A percentile compares a stretch with the other conserved stretches of the same genome.
Evolutionary conservation across 2,113 vertebrate species (phyloP).

Genomic region (Stictonetta naevosa): DNA sequence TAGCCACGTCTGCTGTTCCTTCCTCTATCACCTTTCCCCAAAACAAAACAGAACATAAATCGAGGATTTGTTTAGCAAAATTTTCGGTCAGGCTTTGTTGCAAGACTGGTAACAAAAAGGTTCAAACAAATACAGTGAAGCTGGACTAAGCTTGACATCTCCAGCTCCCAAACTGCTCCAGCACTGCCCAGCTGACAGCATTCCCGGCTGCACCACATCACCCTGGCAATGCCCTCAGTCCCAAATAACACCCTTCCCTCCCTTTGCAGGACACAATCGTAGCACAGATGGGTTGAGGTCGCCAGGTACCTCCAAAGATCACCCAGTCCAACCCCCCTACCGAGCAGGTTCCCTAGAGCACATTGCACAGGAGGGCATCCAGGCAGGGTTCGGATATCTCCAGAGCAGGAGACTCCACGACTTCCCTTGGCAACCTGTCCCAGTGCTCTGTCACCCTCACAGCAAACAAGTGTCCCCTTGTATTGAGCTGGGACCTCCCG

Average conservation of each 20-base stretch:
- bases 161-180: background rate
- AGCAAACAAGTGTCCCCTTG: too few species aligned
- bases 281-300: too few species aligned
- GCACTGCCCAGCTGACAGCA: accelerated
- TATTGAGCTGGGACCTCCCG: too few species aligned
- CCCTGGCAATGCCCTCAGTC: background rate
- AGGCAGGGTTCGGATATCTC: too few species aligned
- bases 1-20: background rate
- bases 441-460: too few species aligned
- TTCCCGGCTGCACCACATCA: background rate
- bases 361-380: too few species aligned
- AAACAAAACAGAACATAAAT: background rate
- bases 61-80: background rate
- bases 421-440: too few species aligned
- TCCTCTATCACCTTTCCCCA: background rate
- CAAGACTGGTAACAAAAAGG: background rate
- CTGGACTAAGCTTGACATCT: background rate
- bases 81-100: background rate
- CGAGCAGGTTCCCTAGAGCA: too few species aligned
- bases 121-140: background rate
- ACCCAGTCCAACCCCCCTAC: too few species aligned
- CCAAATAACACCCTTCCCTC: background rate
- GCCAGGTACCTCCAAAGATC: too few species aligned
- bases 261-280: background rate
- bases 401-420: too few species aligned